Conservation (phyloP, 1,140 invertebrate species). For the Hylaeus volcanicus region DNA sequence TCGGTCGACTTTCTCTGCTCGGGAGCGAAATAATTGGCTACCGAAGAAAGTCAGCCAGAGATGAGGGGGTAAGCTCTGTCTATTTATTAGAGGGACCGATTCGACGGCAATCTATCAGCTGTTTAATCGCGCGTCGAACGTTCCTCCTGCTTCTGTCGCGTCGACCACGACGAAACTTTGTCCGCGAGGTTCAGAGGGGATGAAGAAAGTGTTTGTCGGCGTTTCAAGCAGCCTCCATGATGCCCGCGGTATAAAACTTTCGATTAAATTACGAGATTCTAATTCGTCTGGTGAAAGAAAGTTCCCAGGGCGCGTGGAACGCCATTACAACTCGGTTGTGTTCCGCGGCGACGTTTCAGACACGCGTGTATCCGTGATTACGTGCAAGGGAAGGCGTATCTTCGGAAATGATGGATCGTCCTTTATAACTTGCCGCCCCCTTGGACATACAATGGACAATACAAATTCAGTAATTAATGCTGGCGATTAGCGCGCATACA, state of each 20-base stretch:
- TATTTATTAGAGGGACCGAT: slow-evolving; percentile 52
- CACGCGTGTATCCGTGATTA: slow-evolving; percentile 45
- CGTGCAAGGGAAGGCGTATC: slow-evolving; percentile 49
- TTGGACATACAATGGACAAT: slow-evolving; percentile 52
- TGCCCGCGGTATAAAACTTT: slow-evolving; percentile 18
- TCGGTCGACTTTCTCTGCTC: slow-evolving; percentile 22
- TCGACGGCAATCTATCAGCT: slow-evolving; percentile 52
- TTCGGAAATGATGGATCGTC: slow-evolving; percentile 50
- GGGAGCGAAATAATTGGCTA: slow-evolving; percentile 56
- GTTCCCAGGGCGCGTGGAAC: slow-evolving; percentile 12
- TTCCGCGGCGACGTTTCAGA: slow-evolving; percentile 23
- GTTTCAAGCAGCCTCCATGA: not conserved
- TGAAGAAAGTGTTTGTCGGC: not conserved
- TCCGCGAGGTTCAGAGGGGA: not conserved
- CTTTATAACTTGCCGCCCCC: slow-evolving; percentile 37
- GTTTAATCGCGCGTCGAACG: slow-evolving; percentile 55
- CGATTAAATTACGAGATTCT: slow-evolving; percentile 38
- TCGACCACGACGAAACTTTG: not conserved
- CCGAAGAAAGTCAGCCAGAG: slow-evolving; percentile 25
- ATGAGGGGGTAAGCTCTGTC: slow-evolving; percentile 23
- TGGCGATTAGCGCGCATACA: slow-evolving; percentile 48
- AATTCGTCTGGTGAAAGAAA: slow-evolving; percentile 28
- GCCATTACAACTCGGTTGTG: slow-evolving; percentile 28
- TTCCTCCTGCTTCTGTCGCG: slow-evolving; percentile 9
- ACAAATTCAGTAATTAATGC: slow-evolving; percentile 62